A percentile compares a stretch with the other conserved stretches of the same genome.
Evolutionary conservation across 1,140 invertebrate species (phyloP).

Genomic region (Calephelis virginiensis): DNA sequence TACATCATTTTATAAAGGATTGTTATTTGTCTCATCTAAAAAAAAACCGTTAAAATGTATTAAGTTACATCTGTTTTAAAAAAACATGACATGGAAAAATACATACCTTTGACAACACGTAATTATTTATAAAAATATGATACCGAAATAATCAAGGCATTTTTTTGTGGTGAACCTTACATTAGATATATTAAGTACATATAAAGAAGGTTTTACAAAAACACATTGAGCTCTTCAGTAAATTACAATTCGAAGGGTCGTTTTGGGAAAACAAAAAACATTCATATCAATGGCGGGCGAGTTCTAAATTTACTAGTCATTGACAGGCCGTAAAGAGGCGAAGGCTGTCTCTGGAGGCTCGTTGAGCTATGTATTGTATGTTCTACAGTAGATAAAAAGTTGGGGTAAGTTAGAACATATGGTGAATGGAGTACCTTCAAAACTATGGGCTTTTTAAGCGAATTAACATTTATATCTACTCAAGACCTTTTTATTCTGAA

Average conservation of each 20-base stretch:
- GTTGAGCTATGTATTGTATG: slow-evolving; percentile 58
- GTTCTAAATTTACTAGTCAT: slow-evolving; percentile 76
- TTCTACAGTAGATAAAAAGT: slow-evolving; percentile 53
- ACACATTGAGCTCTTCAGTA: slow-evolving; percentile 41
- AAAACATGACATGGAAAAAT: too few species aligned
- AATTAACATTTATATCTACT: too few species aligned
- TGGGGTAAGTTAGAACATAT: slow-evolving; percentile 44
- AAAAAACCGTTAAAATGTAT: too few species aligned
- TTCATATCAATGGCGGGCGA: slow-evolving; percentile 75
- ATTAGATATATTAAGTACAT: slow-evolving; percentile 2
- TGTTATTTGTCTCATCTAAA: too few species aligned
- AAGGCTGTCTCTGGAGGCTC: slow-evolving; percentile 52
- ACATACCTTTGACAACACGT: too few species aligned
- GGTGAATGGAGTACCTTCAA: slow-evolving; percentile 11
- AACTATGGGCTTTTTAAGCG: neutral
- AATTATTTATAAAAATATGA: too few species aligned
- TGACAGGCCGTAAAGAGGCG: slow-evolving; percentile 73
- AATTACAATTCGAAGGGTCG: slow-evolving; percentile 75
- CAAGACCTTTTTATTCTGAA: too few species aligned
- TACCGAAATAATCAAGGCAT: too few species aligned
- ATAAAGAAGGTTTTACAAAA: slow-evolving; percentile 26
- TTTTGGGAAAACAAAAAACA: slow-evolving; percentile 77
- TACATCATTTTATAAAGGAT: too few species aligned
- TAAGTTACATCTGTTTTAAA: too few species aligned
- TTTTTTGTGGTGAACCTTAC: neutral